phyloP scores from a whole-genome alignment of 2,888 invertebrate species.

The Liopterus haemorrhoidalis region DNA sequence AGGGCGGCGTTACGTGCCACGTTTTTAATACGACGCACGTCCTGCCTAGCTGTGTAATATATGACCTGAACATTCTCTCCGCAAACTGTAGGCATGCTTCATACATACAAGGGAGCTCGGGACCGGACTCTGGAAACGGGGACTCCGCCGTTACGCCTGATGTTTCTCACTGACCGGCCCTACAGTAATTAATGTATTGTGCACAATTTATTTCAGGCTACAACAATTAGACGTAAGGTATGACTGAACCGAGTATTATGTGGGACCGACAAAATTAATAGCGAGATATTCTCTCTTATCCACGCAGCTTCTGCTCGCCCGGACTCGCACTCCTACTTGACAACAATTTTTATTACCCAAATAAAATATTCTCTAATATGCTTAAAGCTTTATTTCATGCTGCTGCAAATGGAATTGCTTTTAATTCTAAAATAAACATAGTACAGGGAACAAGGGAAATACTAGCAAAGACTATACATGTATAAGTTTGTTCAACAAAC shows the following conservation, averaged over 20 bases:
- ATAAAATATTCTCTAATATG: too few relatives aligned
- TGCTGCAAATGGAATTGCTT: too few relatives aligned
- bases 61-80: conserved; percentile 23
- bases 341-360: too few relatives aligned
- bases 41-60: conserved; percentile 35
- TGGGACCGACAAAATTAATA: conserved; percentile 42
- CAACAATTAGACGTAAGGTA: conserved; percentile 43
- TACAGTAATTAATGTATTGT: conserved; percentile 43
- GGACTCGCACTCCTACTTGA: too few relatives aligned
- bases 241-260: conserved; percentile 31
- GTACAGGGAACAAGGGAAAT: too few relatives aligned
- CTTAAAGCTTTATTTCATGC: too few relatives aligned
- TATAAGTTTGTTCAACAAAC: too few relatives aligned
- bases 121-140: conserved; percentile 37
- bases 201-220: conserved; percentile 43
- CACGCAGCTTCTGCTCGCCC: too few relatives aligned
- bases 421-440: too few relatives aligned
- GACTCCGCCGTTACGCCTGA: conserved; percentile 5
- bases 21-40: conserved; percentile 43
- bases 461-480: too few relatives aligned
- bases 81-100: conserved; percentile 37
- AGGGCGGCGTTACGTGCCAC: conserved; percentile 52
- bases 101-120: conserved; percentile 34
- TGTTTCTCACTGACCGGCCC: conserved; percentile 12
- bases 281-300: conserved; percentile 42